Evolutionary conservation across 2,113 vertebrate genomes (phyloP), one percentile per base, ranked within the genome.

Genomic region (Bos indicus): DNA sequence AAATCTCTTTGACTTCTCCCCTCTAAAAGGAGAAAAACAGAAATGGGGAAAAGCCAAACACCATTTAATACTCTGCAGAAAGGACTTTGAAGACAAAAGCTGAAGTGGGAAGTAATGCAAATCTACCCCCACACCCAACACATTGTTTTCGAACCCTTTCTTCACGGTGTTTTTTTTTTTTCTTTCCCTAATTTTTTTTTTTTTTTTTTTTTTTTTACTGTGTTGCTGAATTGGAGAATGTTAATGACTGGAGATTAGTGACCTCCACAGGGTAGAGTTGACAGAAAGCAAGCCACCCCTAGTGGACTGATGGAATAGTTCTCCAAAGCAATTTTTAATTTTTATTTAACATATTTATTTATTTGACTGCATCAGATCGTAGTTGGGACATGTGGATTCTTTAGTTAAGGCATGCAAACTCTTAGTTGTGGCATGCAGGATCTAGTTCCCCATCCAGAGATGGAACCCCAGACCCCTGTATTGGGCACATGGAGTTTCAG

Each of bases 221-320:
- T 1, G 43, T 57, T 95, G 28, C 78, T 87, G 0, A 51, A 64
- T 28, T 84, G n/a, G 88, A 92, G 25, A 7, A 57, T 71, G 40
- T 59, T 64, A 77, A 33, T 87, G 95, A 88, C 60, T 96, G 71
- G 64, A 90, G 94, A 83, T 85, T 90, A 95, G 93, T 97, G 96
- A 97, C 97, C 97, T 87, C 94, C 92, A 94, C 89, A 78, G 96
- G 95, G 96, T 40, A 85, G 92, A 96, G 5, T 5, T 88, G 91
- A 97, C 60, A 28, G 51, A 40, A 90, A 95, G 13, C 84, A 46
- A 81, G 36, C 1, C n/a, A 36, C 36, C 40, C 57, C 40, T 52
- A 26, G n/a, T 64, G 51, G 56, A 48, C 9, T 56, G 28, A 84
- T 7, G 40, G 48, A 93, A 7, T 23, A n/a, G n/a, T 92, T 84